A percentile compares a stretch with the other conserved stretches of the same genome.
These are phyloP conservation scores for Drosophila grimshawi DNA, from an alignment of 1,140 invertebrate species.

Conservation along the genomic window DNA sequence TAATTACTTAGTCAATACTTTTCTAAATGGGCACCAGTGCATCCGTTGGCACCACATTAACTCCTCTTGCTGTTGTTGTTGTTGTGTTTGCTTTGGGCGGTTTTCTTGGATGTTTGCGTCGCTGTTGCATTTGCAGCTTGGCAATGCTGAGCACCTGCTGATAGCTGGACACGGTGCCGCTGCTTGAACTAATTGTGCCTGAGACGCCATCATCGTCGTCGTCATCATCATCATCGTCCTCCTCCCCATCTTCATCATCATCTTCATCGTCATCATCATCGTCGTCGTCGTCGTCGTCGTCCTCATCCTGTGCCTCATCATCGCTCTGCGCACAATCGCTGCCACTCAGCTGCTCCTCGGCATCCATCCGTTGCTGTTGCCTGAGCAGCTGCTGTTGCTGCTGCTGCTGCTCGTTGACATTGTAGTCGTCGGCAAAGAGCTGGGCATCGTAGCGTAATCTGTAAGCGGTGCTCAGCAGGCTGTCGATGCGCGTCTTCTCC, in stretches of 20 bases:
- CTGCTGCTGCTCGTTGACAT: constrained; percentile 53
- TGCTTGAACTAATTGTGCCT: constrained; percentile 55
- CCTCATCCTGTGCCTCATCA: constrained; percentile 14
- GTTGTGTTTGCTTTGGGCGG: constrained; percentile 55
- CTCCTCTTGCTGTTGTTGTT: neutral
- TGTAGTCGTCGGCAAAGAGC: constrained; percentile 73
- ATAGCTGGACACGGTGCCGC: constrained; percentile 76
- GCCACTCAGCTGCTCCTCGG: constrained; percentile 36
- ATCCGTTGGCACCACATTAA: constrained; percentile 57
- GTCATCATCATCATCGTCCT: constrained; percentile 53
- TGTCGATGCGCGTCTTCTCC: constrained; percentile 77
- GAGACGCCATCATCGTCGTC: constrained; percentile 61
- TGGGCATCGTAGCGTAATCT: constrained; percentile 76
- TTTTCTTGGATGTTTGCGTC: constrained; percentile 77
- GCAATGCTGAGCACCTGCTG: constrained; percentile 79
- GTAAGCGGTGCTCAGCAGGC: constrained; percentile 72
- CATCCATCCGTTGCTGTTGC: constrained; percentile 29
- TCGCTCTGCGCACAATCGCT: constrained; percentile 43
- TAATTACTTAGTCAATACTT: constrained; percentile 70
- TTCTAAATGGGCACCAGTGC: constrained; percentile 67
- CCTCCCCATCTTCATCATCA: constrained; percentile 27
- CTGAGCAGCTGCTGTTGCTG: constrained; percentile 22
- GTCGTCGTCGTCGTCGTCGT: constrained; percentile 11
- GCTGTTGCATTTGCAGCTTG: constrained; percentile 77
- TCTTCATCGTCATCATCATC: constrained; percentile 17